These are phyloP conservation scores for Zaprionus camerounensis DNA, from an alignment of 1,140 invertebrate species.

Conservation along the genomic window DNA sequence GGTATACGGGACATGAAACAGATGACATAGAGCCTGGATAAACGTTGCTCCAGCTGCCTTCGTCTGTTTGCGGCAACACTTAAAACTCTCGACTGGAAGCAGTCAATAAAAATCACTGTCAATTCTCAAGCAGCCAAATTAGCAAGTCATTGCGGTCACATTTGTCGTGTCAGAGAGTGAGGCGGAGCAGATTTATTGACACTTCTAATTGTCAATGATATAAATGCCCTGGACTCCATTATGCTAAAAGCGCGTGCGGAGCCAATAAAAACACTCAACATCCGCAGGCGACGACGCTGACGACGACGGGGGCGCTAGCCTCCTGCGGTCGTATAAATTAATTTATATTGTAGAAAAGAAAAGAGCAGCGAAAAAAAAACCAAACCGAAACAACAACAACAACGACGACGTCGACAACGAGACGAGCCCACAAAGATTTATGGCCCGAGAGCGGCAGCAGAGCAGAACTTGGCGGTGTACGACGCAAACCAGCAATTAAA, in stretches of 20 bases:
- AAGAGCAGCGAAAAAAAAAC: constrained; percentile 5
- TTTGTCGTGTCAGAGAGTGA: constrained; percentile 21
- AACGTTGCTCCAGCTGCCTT: background rate
- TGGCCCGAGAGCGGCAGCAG: constrained; percentile 9
- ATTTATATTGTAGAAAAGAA: constrained; percentile 48
- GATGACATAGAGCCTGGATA: background rate
- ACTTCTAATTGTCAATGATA: constrained; percentile 71
- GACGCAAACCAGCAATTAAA: constrained; percentile 64
- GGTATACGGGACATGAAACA: background rate
- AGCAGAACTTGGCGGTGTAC: constrained; percentile 22
- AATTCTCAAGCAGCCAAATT: constrained; percentile 47
- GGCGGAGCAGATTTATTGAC: constrained; percentile 54
- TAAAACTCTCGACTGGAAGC: background rate
- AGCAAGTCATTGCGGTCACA: constrained; percentile 57
- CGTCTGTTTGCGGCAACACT: background rate
- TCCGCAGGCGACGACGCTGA: constrained; percentile 28
- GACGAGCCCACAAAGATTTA: constrained; percentile 28
- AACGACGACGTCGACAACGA: too few species aligned
- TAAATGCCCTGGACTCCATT: constrained; percentile 64
- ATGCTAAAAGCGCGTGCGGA: constrained; percentile 62
- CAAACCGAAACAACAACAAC: background rate
- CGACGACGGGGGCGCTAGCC: constrained; percentile 17
- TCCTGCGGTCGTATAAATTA: constrained; percentile 55
- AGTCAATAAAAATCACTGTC: constrained; percentile 56
- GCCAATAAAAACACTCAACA: constrained; percentile 59